These are phyloP conservation scores for Calameuta filiformis DNA, from an alignment of 2,888 invertebrate genomes.

Conservation along the genomic window DNA sequence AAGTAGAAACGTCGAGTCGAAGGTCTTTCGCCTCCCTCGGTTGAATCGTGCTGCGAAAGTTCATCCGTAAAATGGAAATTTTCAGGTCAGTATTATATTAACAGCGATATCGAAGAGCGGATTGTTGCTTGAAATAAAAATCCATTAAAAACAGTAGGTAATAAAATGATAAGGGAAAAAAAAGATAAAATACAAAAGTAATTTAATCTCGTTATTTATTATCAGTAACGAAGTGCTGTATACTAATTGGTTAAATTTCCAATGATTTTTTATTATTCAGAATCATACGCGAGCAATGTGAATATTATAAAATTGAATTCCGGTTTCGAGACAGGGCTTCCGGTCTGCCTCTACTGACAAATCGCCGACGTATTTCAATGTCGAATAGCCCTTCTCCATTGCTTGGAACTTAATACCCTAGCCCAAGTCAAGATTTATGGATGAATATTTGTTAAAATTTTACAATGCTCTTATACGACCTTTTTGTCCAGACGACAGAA, in stretches of 20 bases:
- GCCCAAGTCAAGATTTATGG: neutral
- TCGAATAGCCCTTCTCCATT: neutral
- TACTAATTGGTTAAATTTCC: neutral
- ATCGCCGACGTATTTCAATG: neutral
- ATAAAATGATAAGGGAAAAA: neutral
- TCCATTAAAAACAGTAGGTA: neutral
- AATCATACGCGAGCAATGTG: neutral
- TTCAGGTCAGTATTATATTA: neutral
- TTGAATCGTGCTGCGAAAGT: neutral
- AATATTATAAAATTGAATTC: neutral
- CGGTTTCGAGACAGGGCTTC: neutral
- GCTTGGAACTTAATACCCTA: neutral
- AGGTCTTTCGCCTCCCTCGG: neutral
- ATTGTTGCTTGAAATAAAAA: neutral
- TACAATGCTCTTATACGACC: neutral
- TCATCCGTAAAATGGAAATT: neutral
- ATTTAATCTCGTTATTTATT: neutral
- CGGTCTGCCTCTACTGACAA: neutral
- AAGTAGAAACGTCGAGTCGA: neutral
- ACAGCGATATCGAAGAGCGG: neutral
- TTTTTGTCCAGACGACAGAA: neutral
- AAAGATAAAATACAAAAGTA: neutral
- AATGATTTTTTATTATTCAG: neutral
- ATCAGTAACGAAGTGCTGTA: neutral
- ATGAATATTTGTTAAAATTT: neutral